Percentiles rank a stretch among this genome's conserved stretches.
phyloP scores from a whole-genome alignment of 2,888 invertebrate species.

The Eumerus sabulonum region DNA sequence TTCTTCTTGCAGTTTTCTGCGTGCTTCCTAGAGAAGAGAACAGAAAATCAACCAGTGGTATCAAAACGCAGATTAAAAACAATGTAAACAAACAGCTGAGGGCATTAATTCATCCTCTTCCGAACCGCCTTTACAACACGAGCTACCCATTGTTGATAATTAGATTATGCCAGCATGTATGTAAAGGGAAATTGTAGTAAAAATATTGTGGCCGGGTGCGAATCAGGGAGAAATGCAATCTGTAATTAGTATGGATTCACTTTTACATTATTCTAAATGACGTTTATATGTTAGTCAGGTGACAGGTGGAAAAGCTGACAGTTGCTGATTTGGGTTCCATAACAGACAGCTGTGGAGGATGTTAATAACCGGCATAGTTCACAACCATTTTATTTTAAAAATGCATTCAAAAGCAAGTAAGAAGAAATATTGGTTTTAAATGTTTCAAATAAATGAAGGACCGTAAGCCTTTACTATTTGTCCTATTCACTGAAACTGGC shows the following conservation, averaged over 20 bases:
- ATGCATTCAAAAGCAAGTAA: too few species aligned
- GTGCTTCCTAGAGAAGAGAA: conserved; percentile 80
- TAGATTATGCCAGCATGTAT: background rate
- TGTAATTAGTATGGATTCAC: conserved; percentile 56
- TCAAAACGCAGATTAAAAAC: background rate
- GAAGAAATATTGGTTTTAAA: too few species aligned
- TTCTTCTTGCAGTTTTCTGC: conserved; percentile 83
- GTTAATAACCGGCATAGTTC: too few species aligned
- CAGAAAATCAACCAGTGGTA: conserved; percentile 9
- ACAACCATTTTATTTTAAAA: too few species aligned
- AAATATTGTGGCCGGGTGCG: conserved; percentile 8
- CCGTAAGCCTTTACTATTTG: too few species aligned
- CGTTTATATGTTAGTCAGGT: conserved; percentile 27
- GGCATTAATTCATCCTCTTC: conserved; percentile 77
- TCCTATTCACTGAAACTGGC: too few species aligned
- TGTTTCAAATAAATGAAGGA: too few species aligned
- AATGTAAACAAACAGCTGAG: conserved; percentile 71
- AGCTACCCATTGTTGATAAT: conserved; percentile 73
- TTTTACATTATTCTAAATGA: conserved; percentile 26
- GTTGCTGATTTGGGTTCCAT: conserved; percentile 14
- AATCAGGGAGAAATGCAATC: conserved; percentile 30
- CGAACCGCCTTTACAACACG: conserved; percentile 74
- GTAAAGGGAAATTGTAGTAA: background rate
- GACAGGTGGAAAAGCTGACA: conserved; percentile 6
- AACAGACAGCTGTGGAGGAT: background rate